Evolutionary conservation across 2,797 vertebrate genomes (phyloP).

Genomic region (Simalia tracyae): DNA sequence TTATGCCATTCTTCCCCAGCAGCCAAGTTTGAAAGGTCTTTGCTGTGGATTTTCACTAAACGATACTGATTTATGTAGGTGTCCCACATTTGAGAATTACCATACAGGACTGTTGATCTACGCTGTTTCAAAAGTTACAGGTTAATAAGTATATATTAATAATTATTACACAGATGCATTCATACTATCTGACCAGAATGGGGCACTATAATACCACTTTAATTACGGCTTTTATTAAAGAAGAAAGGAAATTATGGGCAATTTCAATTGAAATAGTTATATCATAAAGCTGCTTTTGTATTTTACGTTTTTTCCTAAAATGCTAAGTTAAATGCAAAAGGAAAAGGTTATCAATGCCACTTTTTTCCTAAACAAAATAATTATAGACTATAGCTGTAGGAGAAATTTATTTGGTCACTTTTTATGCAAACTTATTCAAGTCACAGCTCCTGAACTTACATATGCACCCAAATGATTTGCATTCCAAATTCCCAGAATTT

Average conservation of each 20-base stretch:
- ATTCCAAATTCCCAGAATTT: not conserved
- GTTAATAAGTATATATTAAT: not conserved
- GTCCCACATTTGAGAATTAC: not conserved
- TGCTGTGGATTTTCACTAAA: not conserved
- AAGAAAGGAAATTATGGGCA: not conserved
- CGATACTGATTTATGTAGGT: not conserved
- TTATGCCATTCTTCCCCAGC: not conserved
- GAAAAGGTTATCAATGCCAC: not conserved
- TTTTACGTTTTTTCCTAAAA: not conserved
- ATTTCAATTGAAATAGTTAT: not conserved
- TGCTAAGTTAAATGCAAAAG: not conserved
- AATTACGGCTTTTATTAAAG: slow-evolving; percentile 25
- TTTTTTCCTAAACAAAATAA: not conserved
- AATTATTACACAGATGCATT: slow-evolving; percentile 13
- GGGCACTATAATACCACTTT: slow-evolving; percentile 71
- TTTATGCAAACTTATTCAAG: not conserved
- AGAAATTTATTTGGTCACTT: too few species aligned
- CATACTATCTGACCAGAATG: slow-evolving; percentile 64
- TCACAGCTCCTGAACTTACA: not conserved
- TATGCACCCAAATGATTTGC: not conserved
- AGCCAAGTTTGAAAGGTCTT: not conserved
- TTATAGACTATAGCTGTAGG: not conserved
- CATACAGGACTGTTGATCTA: not conserved
- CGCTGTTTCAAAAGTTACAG: not conserved
- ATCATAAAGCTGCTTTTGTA: not conserved